A percentile compares a stretch with the other conserved stretches of the same genome.
Evolutionary conservation across 2,113 vertebrate species (phyloP).

Genomic region (Sylvilagus bachmani): DNA sequence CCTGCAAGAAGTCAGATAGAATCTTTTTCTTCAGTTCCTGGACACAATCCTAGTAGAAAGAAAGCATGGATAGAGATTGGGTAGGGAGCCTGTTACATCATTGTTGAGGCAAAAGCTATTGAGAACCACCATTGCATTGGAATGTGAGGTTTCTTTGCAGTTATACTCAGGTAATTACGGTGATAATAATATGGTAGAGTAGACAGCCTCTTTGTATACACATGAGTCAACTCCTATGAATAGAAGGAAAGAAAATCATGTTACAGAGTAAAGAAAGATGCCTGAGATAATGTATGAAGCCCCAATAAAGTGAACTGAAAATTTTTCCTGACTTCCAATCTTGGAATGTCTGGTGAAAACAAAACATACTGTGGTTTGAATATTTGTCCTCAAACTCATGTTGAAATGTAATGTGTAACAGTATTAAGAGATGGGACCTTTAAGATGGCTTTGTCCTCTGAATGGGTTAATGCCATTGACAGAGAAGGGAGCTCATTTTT

Average conservation of each 20-base stretch:
- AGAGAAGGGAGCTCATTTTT: neutral
- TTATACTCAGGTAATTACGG: neutral
- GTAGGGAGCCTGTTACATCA: neutral
- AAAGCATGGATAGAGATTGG: neutral
- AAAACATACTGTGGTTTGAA: neutral
- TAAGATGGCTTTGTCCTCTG: neutral
- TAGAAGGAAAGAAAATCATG: neutral
- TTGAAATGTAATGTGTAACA: neutral
- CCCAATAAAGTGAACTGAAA: neutral
- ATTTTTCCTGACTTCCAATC: neutral
- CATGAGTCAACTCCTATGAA: neutral
- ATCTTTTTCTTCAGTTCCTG: neutral
- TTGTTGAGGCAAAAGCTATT: neutral
- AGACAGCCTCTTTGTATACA: neutral
- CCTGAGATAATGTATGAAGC: neutral
- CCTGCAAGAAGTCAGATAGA: neutral
- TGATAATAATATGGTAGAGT: neutral
- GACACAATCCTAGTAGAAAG: neutral
- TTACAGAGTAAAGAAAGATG: neutral
- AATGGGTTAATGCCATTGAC: neutral
- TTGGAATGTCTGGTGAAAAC: neutral
- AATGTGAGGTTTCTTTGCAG: neutral
- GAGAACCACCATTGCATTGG: neutral
- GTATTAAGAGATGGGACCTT: neutral
- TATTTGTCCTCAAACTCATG: neutral